Evolutionary conservation across 2,113 vertebrate genomes (phyloP).

Genomic region (Cyphomyrus discorhynchus): DNA sequence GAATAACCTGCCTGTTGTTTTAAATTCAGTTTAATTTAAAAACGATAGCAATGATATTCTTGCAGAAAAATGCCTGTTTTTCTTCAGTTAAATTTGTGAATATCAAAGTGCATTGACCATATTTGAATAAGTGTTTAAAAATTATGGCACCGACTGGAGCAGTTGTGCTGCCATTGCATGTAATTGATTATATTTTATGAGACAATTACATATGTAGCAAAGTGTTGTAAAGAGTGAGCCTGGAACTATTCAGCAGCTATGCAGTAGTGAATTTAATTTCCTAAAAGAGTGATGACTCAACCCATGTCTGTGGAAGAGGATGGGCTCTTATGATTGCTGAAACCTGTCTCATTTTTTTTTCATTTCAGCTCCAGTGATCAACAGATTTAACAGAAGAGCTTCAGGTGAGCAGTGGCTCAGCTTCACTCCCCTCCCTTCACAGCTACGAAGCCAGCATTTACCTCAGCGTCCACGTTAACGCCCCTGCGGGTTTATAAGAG

Average conservation of each 20-base stretch:
- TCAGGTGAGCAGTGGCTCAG: slow-evolving; percentile 21
- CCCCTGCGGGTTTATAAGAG: not conserved
- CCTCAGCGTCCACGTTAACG: not conserved
- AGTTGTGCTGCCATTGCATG: not conserved
- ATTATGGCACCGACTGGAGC: not conserved
- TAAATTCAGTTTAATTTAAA: not conserved
- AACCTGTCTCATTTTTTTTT: not conserved
- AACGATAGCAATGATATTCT: not conserved
- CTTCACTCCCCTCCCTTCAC: no score
- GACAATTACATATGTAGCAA: not conserved
- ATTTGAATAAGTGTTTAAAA: not conserved
- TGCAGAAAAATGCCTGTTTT: not conserved
- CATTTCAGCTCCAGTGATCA: slow-evolving; percentile 25
- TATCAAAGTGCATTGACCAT: not conserved
- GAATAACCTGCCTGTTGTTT: not conserved
- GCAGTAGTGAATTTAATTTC: not conserved
- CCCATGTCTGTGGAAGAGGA: not conserved
- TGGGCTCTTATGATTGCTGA: not conserved
- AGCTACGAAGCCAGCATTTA: not conserved
- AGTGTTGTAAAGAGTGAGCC: not conserved
- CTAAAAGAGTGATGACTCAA: not conserved
- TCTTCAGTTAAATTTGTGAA: not conserved
- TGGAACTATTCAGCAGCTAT: not conserved
- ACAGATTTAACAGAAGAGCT: slow-evolving; percentile 28
- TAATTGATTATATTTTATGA: not conserved